Percentiles rank a stretch among this genome's conserved stretches.
These are phyloP conservation scores for Trichopoda pennipes DNA, from an alignment of 2,888 invertebrate species.

Conservation along the genomic window DNA sequence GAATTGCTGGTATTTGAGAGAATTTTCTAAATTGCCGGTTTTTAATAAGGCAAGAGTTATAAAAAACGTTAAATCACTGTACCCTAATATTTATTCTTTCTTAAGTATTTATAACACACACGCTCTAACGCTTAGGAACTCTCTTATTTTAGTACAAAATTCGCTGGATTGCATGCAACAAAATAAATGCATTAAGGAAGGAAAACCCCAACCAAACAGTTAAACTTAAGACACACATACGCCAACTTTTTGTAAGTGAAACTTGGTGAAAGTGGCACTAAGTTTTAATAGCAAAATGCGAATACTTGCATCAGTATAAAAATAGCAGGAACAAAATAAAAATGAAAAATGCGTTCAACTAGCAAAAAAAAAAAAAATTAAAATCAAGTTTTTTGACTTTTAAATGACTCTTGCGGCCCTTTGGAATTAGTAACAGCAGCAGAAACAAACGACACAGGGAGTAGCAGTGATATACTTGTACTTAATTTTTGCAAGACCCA, in stretches of 20 bases:
- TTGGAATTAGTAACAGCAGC: conserved; percentile 24
- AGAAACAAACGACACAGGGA: background rate
- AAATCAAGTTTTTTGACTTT: conserved; percentile 79
- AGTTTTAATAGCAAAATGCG: conserved; percentile 35
- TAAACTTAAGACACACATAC: background rate
- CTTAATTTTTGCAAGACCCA: conserved; percentile 15
- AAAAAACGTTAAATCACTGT: no score
- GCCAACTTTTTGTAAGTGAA: background rate
- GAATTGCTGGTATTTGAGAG: no score
- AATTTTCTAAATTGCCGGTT: no score
- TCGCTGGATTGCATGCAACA: conserved; percentile 53
- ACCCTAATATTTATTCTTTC: conserved; percentile 32
- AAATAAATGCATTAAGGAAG: conserved; percentile 60
- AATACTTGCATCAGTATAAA: conserved; percentile 9
- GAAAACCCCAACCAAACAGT: conserved; percentile 11
- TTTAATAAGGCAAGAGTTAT: no score
- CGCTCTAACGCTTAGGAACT: conserved; percentile 63
- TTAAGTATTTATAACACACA: conserved; percentile 59
- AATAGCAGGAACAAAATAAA: conserved; percentile 6
- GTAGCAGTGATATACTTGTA: conserved; percentile 13
- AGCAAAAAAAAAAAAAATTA: conserved; percentile 45
- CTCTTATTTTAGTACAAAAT: conserved; percentile 26
- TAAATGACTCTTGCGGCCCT: conserved; percentile 77
- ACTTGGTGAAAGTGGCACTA: conserved; percentile 27
- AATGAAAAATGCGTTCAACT: conserved; percentile 14